Evolutionary conservation across 1,140 invertebrate genomes (phyloP).

Genomic region (Drosophila melanogaster): DNA sequence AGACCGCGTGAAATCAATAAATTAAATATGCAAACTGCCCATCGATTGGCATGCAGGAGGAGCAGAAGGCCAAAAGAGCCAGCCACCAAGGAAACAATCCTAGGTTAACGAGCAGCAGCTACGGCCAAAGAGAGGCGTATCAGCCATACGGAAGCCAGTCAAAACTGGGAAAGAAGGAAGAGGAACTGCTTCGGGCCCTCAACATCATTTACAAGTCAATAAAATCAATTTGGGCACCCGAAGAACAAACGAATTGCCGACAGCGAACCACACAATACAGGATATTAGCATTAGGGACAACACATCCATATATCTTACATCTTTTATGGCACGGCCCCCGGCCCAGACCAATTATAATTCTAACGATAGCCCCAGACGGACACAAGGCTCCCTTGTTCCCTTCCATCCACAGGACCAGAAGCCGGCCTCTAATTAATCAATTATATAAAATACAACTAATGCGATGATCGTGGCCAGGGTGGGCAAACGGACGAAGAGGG

Average conservation of each 20-base stretch:
- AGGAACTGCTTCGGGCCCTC: constrained; percentile 8
- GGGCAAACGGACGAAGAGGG: constrained; percentile 26
- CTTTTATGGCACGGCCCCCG: constrained; percentile 7
- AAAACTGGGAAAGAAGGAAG: not conserved
- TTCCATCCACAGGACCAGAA: constrained; percentile 29
- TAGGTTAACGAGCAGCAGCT: constrained; percentile 44
- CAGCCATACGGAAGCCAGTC: constrained; percentile 24
- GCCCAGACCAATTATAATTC: constrained; percentile 81
- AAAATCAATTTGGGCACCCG: constrained; percentile 69
- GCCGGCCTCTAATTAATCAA: constrained; percentile 84
- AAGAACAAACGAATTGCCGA: constrained; percentile 75
- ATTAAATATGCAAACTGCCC: constrained; percentile 55
- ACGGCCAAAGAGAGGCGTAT: constrained; percentile 28
- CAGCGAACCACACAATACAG: constrained; percentile 40
- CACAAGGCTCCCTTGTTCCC: constrained; percentile 6
- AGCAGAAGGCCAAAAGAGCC: not conserved
- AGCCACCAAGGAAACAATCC: constrained; percentile 13
- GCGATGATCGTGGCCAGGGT: constrained; percentile 24
- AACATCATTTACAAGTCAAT: constrained; percentile 81
- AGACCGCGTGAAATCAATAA: constrained; percentile 73
- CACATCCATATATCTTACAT: constrained; percentile 38
- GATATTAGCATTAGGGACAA: constrained; percentile 67
- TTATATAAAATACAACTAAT: constrained; percentile 80
- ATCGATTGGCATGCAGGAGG: constrained; percentile 12
- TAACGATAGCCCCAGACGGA: constrained; percentile 61